Conservation (phyloP, 1,140 invertebrate genomes). For the Caenorhabditis remanei region DNA sequence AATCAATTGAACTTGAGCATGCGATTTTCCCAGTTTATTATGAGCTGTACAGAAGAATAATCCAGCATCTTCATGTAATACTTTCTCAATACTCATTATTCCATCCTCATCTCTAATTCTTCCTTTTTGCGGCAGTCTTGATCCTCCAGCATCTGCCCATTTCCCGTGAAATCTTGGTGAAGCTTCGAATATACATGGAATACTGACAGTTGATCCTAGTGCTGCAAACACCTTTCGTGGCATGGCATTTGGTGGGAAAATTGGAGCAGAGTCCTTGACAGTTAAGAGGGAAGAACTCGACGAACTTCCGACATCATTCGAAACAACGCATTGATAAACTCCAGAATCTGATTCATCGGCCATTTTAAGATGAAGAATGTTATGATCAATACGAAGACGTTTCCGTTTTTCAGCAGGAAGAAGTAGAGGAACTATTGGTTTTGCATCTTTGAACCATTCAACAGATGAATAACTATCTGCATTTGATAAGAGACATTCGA, state of each 20-base stretch:
- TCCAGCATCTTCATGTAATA: constrained; percentile 60
- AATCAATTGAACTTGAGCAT: constrained; percentile 59
- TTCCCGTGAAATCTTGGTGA: constrained; percentile 53
- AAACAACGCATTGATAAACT: constrained; percentile 61
- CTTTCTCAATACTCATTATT: constrained; percentile 59
- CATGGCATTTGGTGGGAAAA: constrained; percentile 56
- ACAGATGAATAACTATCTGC: constrained; percentile 53
- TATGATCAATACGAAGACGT: constrained; percentile 54
- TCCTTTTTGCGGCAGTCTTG: constrained; percentile 36
- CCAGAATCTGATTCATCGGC: constrained; percentile 51
- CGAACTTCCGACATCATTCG: constrained; percentile 57
- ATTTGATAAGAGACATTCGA: constrained; percentile 55
- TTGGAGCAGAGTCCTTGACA: constrained; percentile 57
- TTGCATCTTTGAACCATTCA: constrained; percentile 64
- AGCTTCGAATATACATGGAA: constrained; percentile 63
- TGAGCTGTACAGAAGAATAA: constrained; percentile 60
- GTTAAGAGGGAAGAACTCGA: constrained; percentile 58
- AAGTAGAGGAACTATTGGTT: constrained; percentile 60
- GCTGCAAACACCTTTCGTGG: constrained; percentile 57
- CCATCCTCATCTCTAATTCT: constrained; percentile 57
- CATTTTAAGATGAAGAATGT: constrained; percentile 41
- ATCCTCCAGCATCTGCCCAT: constrained; percentile 58
- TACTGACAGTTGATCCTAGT: constrained; percentile 60
- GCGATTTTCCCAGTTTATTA: constrained; percentile 57
- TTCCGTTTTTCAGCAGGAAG: constrained; percentile 61